Conservation (phyloP, 2,888 invertebrate genomes). For the Incurvaria masculella region DNA sequence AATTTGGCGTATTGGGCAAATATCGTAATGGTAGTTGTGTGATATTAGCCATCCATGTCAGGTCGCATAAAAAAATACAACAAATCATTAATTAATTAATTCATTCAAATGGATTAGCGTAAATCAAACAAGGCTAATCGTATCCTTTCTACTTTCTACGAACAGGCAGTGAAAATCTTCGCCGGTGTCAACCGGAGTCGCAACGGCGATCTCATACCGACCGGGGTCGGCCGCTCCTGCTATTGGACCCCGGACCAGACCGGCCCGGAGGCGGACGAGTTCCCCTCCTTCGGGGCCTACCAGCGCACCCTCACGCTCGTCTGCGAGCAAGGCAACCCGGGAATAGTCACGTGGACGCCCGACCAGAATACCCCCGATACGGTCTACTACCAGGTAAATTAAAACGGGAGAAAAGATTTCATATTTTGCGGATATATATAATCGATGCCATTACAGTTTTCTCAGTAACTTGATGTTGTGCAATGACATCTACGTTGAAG, state of each 20-base stretch:
- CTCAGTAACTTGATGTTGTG: no score
- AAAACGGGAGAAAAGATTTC: no score
- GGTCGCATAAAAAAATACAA: no score
- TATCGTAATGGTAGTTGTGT: no score
- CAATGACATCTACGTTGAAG: no score
- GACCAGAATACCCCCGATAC: slow-evolving; percentile 84
- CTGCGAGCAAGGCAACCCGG: slow-evolving; percentile 83
- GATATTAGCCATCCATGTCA: no score
- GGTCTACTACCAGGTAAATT: slow-evolving; percentile 89
- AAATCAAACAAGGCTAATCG: background rate
- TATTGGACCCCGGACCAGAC: slow-evolving; percentile 80
- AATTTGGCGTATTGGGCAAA: no score
- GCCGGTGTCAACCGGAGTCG: slow-evolving; percentile 74
- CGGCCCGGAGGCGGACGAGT: slow-evolving; percentile 75
- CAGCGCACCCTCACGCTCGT: slow-evolving; percentile 79
- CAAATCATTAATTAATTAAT: slow-evolving; percentile 1
- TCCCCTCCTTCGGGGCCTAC: slow-evolving; percentile 84
- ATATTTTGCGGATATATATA: no score
- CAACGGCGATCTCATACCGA: slow-evolving; percentile 66
- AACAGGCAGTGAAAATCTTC: slow-evolving; percentile 72
- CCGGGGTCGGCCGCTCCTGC: slow-evolving; percentile 80
- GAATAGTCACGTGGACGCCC: slow-evolving; percentile 84
- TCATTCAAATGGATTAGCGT: background rate
- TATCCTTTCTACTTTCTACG: no score
- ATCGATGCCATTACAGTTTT: no score